Evolutionary conservation across 2,113 vertebrate species (phyloP).

Genomic region (Accipiter virgatus): DNA sequence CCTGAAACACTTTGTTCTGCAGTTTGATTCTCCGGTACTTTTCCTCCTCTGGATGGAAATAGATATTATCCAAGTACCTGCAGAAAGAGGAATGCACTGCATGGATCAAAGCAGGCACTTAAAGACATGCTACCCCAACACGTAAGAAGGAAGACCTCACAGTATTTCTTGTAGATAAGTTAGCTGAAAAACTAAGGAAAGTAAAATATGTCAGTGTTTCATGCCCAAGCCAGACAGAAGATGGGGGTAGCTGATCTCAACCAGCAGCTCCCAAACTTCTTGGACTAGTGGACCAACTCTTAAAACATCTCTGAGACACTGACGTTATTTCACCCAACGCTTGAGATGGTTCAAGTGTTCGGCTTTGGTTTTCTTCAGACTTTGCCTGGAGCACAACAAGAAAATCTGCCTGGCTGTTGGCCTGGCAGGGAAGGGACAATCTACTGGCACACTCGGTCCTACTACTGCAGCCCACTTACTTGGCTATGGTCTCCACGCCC

Average conservation of each 20-base stretch:
- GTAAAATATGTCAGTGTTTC: not conserved
- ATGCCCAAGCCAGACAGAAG: not conserved
- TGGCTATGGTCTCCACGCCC: conserved; percentile 91
- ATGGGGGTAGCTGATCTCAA: not conserved
- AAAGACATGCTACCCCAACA: not conserved
- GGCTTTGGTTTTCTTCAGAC: not conserved
- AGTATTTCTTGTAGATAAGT: not conserved
- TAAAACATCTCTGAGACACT: not conserved
- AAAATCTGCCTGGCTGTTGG: not conserved
- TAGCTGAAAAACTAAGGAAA: not conserved
- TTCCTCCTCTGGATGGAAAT: conserved; percentile 88
- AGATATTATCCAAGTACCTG: conserved; percentile 94
- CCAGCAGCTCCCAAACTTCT: not conserved
- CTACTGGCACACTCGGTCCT: fast-evolving
- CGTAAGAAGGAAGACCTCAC: not conserved
- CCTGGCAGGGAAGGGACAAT: not conserved
- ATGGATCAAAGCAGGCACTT: not conserved
- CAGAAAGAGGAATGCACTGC: not conserved
- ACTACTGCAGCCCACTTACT: conserved; percentile 69
- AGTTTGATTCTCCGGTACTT: conserved; percentile 92
- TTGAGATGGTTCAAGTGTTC: not conserved
- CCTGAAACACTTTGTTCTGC: conserved; percentile 95
- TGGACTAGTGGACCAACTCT: not conserved
- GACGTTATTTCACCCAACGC: not conserved
- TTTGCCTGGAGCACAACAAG: not conserved